Evolutionary conservation across 2,113 vertebrate species (phyloP).

Genomic region (Falco punctatus): DNA sequence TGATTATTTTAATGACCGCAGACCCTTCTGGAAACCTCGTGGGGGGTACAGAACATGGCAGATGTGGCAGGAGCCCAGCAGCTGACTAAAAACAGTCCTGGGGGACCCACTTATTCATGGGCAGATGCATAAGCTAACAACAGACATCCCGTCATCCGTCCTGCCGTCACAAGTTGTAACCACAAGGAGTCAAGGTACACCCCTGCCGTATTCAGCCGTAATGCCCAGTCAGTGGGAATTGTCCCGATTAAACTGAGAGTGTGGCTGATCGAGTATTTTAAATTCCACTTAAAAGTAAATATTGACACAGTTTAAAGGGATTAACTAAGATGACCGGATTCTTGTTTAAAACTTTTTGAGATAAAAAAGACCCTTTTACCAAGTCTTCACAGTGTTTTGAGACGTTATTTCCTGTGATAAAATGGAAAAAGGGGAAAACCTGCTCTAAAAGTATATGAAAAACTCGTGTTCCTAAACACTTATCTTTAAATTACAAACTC

Average conservation of each 20-base stretch:
- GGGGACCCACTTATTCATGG: neutral
- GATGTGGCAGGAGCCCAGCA: neutral
- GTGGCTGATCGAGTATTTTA: neutral
- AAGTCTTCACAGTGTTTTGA: neutral
- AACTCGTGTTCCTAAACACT: slow-evolving; percentile 19
- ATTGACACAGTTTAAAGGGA: slow-evolving; percentile 34
- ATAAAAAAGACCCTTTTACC: slow-evolving; percentile 15
- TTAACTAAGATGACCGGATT: slow-evolving; percentile 25
- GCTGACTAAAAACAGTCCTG: neutral
- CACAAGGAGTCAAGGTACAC: neutral
- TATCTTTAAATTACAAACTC: neutral
- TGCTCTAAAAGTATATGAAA: neutral
- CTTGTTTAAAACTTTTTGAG: slow-evolving; percentile 26
- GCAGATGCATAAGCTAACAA: neutral
- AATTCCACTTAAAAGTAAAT: slow-evolving; percentile 38
- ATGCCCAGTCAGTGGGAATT: neutral
- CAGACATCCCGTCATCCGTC: neutral
- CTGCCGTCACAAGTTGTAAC: neutral
- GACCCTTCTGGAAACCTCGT: neutral
- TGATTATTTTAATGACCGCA: neutral
- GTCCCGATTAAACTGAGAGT: neutral
- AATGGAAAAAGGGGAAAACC: neutral
- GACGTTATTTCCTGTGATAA: slow-evolving; percentile 13
- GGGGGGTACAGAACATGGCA: neutral
- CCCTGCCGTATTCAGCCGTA: neutral